Conservation (phyloP, 2,888 invertebrate species). For the Oligia latruncula region DNA sequence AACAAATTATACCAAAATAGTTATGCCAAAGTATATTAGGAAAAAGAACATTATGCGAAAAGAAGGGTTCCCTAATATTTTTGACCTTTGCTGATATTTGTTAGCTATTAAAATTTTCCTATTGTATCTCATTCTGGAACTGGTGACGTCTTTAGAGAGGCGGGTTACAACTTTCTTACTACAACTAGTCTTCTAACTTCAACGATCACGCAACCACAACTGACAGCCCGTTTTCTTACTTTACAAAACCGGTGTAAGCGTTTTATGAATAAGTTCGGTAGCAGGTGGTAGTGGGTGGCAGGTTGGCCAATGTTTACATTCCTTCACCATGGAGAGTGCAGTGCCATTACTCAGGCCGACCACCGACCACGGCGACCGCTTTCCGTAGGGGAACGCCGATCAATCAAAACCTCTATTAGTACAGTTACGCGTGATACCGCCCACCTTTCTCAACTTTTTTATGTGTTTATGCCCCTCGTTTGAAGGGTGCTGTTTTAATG, state of each 20-base stretch:
- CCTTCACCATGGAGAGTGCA: slow-evolving; percentile 87
- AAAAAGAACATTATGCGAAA: too few species aligned
- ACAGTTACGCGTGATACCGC: slow-evolving; percentile 54
- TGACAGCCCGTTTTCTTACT: background rate
- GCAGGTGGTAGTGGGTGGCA: slow-evolving; percentile 52
- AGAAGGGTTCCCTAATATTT: background rate
- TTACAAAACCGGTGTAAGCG: slow-evolving; percentile 26
- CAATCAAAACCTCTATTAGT: slow-evolving; percentile 71
- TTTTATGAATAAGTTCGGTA: slow-evolving; percentile 38
- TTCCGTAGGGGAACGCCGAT: slow-evolving; percentile 63
- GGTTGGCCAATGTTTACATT: slow-evolving; percentile 81
- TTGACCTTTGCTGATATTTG: background rate
- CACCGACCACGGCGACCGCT: slow-evolving; percentile 15
- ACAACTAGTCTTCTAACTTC: background rate
- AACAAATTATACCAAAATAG: too few species aligned
- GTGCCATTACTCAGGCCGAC: slow-evolving; percentile 59
- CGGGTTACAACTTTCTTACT: background rate
- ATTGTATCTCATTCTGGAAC: background rate
- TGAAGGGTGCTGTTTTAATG: slow-evolving; percentile 35
- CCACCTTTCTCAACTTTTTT: slow-evolving; percentile 54
- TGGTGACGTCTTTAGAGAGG: too few species aligned
- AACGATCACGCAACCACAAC: background rate
- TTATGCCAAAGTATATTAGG: too few species aligned
- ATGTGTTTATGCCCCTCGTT: slow-evolving; percentile 37
- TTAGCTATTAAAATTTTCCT: background rate